A percentile compares a stretch with the other conserved stretches of the same genome.
These are phyloP conservation scores for Liparis tanakae DNA, from an alignment of 2,797 vertebrate species.

Conservation along the genomic window DNA sequence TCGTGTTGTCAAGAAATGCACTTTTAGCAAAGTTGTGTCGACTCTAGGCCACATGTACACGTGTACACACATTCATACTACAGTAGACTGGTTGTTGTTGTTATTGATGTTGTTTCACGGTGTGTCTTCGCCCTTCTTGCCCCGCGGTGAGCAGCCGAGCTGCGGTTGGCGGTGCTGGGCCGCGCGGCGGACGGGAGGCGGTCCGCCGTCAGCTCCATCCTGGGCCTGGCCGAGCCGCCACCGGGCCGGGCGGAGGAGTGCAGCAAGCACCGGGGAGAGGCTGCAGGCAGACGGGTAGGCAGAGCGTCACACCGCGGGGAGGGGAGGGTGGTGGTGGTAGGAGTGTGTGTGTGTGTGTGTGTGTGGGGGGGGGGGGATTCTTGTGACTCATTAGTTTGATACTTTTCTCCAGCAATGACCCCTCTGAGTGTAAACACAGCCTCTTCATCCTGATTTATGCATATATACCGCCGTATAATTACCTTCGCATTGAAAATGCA, in stretches of 20 bases:
- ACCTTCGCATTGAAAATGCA: too few relatives aligned
- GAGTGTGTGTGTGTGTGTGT: too few relatives aligned
- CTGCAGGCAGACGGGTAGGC: conserved; percentile 75
- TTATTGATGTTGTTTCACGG: background rate
- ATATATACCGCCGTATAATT: background rate
- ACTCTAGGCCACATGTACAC: background rate
- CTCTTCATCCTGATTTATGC: too few relatives aligned
- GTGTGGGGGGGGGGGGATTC: too few relatives aligned
- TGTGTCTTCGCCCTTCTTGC: background rate
- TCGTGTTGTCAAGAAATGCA: background rate
- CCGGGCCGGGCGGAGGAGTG: conserved; percentile 45
- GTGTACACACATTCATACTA: too few relatives aligned
- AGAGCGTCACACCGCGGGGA: too few relatives aligned
- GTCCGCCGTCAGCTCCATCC: conserved; percentile 67
- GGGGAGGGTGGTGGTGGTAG: too few relatives aligned
- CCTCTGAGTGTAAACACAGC: background rate
- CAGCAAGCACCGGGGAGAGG: conserved; percentile 68
- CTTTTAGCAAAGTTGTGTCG: background rate
- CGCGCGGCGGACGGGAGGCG: conserved; percentile 65
- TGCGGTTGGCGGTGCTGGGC: conserved; percentile 82
- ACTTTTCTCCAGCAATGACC: background rate
- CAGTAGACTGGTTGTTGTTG: too few relatives aligned
- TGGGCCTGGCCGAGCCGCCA: conserved; percentile 59
- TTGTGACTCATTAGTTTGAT: background rate
- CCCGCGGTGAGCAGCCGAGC: conserved; percentile 50